A percentile compares a stretch with the other conserved stretches of the same genome.
Conservation (phyloP, 2,797 vertebrate genomes). For the Muraenolepis orangiensis region DNA sequence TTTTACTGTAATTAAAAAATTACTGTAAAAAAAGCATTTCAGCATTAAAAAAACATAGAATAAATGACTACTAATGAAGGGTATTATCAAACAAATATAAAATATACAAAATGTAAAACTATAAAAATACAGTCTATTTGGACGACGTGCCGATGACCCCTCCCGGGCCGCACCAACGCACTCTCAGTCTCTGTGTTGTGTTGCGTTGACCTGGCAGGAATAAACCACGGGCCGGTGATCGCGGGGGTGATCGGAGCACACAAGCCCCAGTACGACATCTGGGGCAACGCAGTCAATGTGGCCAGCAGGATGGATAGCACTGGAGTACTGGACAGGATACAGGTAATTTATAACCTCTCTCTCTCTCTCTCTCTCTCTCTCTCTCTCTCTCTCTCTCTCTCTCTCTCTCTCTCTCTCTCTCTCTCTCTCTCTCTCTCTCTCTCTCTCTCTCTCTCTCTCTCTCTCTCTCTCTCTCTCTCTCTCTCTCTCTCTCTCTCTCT, state of each 20-base stretch:
- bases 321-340: slow-evolving; percentile 83
- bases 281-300: slow-evolving; percentile 90
- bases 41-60: too few relatives aligned
- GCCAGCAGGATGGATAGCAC: slow-evolving; percentile 92
- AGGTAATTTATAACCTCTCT: slow-evolving; percentile 62
- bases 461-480: background rate
- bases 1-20: too few relatives aligned
- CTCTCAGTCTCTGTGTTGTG: too few relatives aligned
- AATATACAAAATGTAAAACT: background rate
- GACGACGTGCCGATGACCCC: too few relatives aligned
- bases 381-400: background rate
- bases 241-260: slow-evolving; percentile 88
- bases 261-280: slow-evolving; percentile 91
- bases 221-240: slow-evolving; percentile 80
- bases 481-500: background rate
- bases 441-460: background rate
- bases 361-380: background rate
- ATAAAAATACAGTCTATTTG: too few relatives aligned
- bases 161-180: too few relatives aligned
- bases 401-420: background rate
- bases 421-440: background rate
- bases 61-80: too few relatives aligned
- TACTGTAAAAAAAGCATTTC: too few relatives aligned
- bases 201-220: too few relatives aligned
- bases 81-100: too few relatives aligned